Conservation (phyloP, 2,888 invertebrate genomes). For the Creontiades dilutus region DNA sequence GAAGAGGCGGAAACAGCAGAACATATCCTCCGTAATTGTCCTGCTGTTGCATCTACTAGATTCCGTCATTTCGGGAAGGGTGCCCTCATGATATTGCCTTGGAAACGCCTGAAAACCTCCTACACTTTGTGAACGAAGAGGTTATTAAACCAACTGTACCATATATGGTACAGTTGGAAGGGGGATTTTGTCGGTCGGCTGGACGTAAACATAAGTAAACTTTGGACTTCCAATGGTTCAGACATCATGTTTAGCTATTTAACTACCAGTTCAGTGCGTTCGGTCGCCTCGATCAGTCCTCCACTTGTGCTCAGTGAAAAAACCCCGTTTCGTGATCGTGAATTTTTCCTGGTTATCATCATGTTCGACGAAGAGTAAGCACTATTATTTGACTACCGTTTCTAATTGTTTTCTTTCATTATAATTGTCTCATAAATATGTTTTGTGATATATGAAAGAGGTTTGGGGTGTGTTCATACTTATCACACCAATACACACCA, state of each 20-base stretch:
- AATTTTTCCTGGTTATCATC: conserved; percentile 47
- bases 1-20: no score
- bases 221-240: conserved; percentile 28
- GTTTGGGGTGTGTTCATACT: neutral
- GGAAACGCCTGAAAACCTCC: no score
- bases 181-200: conserved; percentile 24
- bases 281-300: conserved; percentile 25
- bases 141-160: no score
- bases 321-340: neutral
- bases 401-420: conserved; percentile 22
- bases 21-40: no score
- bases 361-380: conserved; percentile 57
- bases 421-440: neutral
- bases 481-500: conserved; percentile 27
- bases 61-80: no score
- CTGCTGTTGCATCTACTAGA: no score
- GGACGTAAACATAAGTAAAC: conserved; percentile 39
- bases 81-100: no score
- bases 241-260: conserved; percentile 37
- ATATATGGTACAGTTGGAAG: conserved; percentile 8
- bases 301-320: neutral
- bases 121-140: no score
- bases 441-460: neutral
- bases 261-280: neutral
- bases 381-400: neutral